Evolutionary conservation across 2,113 vertebrate genomes (phyloP).

Genomic region (Bubo blakistoni): DNA sequence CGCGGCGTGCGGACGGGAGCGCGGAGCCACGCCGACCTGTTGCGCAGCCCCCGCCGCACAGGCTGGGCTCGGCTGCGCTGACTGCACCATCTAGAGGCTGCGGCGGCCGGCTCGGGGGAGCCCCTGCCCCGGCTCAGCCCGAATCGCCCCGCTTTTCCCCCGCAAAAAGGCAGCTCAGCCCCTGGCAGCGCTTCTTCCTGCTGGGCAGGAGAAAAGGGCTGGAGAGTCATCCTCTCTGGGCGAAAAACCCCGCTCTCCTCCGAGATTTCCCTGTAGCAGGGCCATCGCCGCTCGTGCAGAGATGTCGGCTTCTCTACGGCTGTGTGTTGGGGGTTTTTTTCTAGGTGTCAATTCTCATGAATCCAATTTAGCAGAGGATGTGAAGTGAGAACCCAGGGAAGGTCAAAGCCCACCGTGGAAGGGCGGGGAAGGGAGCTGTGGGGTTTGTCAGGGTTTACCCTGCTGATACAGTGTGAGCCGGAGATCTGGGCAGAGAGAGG

Average conservation of each 20-base stretch:
- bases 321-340: background rate
- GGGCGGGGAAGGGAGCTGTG: background rate
- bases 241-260: background rate
- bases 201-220: background rate
- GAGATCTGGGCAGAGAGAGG: background rate
- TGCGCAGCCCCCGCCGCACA: slow-evolving; percentile 30
- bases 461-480: background rate
- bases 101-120: background rate
- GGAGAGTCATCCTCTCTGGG: background rate
- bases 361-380: background rate
- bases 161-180: background rate
- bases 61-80: slow-evolving; percentile 36
- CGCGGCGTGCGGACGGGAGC: background rate
- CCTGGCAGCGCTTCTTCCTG: background rate
- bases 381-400: background rate
- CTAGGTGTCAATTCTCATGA: background rate
- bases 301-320: accelerated
- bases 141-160: accelerated
- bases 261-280: background rate
- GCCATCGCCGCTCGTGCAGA: background rate
- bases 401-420: background rate
- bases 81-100: slow-evolving; percentile 64
- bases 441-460: background rate
- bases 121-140: background rate
- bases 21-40: slow-evolving; percentile 49